Base-by-base conservation (phyloP, 2,888 invertebrate genomes). In the Xestia sexstrigata region DNA sequence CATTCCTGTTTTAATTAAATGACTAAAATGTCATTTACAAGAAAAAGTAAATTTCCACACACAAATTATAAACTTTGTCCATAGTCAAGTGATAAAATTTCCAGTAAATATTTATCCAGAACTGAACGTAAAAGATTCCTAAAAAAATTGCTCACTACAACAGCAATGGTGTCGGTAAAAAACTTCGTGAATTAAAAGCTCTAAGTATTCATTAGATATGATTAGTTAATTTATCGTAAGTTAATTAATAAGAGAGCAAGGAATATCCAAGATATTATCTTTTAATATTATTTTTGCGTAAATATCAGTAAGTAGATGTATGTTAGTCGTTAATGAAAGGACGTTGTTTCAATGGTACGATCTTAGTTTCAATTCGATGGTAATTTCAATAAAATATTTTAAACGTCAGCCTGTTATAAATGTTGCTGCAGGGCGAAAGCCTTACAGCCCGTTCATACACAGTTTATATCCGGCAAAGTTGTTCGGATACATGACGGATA, bases 261-360 rank as follows among this genome's bases (percentile, higher is more conserved):
- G 92, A 95, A 96, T 95, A 96, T 96, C 96, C 95, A 95, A 96
- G 95, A 96, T 96, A 95, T 96, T 95, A 94, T 94, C 92, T 93
- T 93, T 93, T 93, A 91, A 90, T 92, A 91, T 91, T 89, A 91
- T 91, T 90, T 91, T 91, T 90, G 85, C 90, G 91, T 91, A 91
- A 88, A 91, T 93, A 92, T 91, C 87, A 90, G 84, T 92, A 94
- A 94, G 91, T 92, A 90, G 83, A 84, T 94, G 92, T 93, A 91
- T 91, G 84, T 92, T 95, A 95, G 93, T 90, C 84, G 91, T 72
- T 92, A 92, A 89, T 82, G 89, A 92, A 92, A 93, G 91, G 90
- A 90, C 87, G 93, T 92, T 84, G 84, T 86, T 88, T 80, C 79
- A 85, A 88, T 95, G 84, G 90, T 89, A 93, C 93, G 94, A 94